phyloP scores from a whole-genome alignment of 2,113 vertebrate genomes.

The Gobius niger region DNA sequence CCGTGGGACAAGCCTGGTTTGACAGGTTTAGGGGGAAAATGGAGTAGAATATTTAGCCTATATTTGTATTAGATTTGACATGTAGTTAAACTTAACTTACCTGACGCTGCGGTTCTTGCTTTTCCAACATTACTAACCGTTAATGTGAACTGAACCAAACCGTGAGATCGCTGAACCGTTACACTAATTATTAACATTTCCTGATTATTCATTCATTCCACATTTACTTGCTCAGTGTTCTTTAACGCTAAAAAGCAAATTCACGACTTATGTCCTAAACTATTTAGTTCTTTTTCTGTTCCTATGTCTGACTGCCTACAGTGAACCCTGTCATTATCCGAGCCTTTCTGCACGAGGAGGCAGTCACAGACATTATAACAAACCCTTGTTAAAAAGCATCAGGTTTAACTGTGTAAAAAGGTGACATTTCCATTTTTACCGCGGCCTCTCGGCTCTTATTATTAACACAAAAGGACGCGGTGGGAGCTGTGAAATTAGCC shows the following conservation, averaged over 20 bases:
- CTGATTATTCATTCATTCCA: not conserved
- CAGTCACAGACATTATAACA: constrained; percentile 17
- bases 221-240: no score
- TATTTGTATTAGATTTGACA: no score
- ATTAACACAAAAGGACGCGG: constrained; percentile 31
- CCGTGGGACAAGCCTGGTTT: no score
- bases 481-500: constrained; percentile 23
- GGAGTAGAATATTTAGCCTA: no score
- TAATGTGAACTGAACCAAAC: no score
- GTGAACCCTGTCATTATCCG: constrained; percentile 46
- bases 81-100: no score
- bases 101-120: no score
- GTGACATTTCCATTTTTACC: constrained; percentile 37
- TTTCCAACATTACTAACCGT: no score
- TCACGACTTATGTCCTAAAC: not conserved
- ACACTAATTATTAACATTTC: not conserved
- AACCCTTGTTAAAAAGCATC: constrained; percentile 15
- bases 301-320: constrained; percentile 46
- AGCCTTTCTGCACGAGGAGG: constrained; percentile 28
- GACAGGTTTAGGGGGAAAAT: no score
- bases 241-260: not conserved
- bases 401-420: constrained; percentile 27
- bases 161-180: no score
- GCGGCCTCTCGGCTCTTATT: constrained; percentile 28
- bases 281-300: constrained; percentile 35